These are phyloP conservation scores for Dendroctonus ponderosae DNA, from an alignment of 1,140 invertebrate genomes.

Conservation along the genomic window DNA sequence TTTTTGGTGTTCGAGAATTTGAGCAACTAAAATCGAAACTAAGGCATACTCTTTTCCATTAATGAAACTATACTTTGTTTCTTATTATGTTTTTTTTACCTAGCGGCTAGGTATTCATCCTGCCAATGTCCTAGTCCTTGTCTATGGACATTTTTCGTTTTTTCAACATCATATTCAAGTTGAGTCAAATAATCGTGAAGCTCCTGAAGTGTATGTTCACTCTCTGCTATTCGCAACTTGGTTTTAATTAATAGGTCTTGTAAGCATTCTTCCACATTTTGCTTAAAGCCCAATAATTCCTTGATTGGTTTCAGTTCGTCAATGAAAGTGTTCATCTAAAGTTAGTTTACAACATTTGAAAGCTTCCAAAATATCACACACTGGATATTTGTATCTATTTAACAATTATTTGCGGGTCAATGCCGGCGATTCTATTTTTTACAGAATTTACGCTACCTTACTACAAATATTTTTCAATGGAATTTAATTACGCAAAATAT, in stretches of 20 bases:
- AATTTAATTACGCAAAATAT: too few species aligned
- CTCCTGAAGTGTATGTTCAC: constrained; percentile 21
- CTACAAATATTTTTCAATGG: too few species aligned
- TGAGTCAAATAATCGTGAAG: constrained; percentile 18
- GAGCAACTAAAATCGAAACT: neutral
- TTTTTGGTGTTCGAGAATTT: too few species aligned
- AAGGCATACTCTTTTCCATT: neutral
- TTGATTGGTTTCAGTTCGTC: constrained; percentile 28
- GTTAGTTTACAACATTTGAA: neutral
- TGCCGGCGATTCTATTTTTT: too few species aligned
- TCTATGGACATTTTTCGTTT: constrained; percentile 14
- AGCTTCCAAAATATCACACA: neutral
- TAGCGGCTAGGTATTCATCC: constrained; percentile 31
- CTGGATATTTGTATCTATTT: too few species aligned
- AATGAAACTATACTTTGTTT: too few species aligned
- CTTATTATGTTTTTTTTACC: constrained; percentile 1
- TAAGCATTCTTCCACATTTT: constrained; percentile 27
- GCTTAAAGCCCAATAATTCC: constrained; percentile 30
- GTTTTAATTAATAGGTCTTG: constrained; percentile 31
- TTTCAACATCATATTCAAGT: constrained; percentile 30
- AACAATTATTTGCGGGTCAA: too few species aligned
- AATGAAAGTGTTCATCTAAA: constrained; percentile 19
- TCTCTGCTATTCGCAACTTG: constrained; percentile 29
- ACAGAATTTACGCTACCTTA: too few species aligned
- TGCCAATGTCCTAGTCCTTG: constrained; percentile 26